phyloP scores from a whole-genome alignment of 2,113 vertebrate genomes.

The Hassar affinis region DNA sequence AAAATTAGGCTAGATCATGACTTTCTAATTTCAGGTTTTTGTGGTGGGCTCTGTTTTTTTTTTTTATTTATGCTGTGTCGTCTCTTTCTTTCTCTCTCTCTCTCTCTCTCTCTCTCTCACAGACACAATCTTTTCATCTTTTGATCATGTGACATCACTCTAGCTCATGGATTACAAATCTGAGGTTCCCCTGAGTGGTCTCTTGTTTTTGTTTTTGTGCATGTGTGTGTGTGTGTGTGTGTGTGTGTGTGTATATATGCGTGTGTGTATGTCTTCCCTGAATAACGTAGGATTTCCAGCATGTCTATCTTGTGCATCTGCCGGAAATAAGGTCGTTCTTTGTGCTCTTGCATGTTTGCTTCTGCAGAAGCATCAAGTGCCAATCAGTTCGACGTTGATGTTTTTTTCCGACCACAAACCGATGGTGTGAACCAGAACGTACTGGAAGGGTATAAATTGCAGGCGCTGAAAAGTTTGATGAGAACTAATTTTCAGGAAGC shows the following conservation, averaged over 20 bases:
- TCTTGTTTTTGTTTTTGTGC: not conserved
- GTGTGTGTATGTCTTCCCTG: not conserved
- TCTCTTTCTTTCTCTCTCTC: not conserved
- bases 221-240: not conserved
- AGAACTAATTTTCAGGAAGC: not conserved
- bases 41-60: not conserved
- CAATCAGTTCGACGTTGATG: not conserved
- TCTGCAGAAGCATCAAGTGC: constrained; percentile 7
- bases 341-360: constrained; percentile 27
- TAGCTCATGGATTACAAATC: not conserved
- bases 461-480: not conserved
- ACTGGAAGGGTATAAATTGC: not conserved
- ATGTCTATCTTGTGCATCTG: not conserved
- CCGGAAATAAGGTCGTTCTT: constrained; percentile 35
- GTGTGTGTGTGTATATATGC: not conserved
- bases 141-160: not conserved
- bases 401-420: constrained; percentile 25
- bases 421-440: not conserved
- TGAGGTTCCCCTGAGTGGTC: not conserved
- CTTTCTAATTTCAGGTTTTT: not conserved
- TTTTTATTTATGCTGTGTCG: not conserved
- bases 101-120: too few relatives aligned
- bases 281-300: not conserved
- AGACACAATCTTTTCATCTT: not conserved
- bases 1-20: constrained; percentile 9